Evolutionary conservation across 2,113 vertebrate species (phyloP).

Genomic region (Okapia johnstoni): DNA sequence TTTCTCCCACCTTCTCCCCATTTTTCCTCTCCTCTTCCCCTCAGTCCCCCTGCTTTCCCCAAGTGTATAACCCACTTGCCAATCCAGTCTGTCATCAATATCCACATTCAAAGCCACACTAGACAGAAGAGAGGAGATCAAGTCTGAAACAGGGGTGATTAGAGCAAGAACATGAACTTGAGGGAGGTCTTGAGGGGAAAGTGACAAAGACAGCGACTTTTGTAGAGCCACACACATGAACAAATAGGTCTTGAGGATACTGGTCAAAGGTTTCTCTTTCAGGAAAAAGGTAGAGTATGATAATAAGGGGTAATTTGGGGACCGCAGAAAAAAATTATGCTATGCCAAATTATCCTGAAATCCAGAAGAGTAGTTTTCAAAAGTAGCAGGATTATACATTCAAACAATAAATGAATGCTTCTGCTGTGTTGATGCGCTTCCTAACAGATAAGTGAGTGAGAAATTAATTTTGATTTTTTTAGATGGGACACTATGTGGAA

Average conservation of each 20-base stretch:
- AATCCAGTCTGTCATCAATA: background rate
- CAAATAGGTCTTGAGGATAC: background rate
- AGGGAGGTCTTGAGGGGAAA: background rate
- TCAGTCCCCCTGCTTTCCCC: background rate
- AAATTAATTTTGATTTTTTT: background rate
- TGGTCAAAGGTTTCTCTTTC: background rate
- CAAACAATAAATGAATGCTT: background rate
- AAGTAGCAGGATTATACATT: background rate
- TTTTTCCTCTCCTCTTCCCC: background rate
- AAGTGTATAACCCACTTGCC: background rate
- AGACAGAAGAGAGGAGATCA: background rate
- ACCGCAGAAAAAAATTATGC: background rate
- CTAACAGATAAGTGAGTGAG: background rate
- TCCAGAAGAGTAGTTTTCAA: background rate
- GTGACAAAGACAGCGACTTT: background rate
- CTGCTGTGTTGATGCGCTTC: background rate
- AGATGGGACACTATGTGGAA: background rate
- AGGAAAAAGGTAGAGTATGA: slow-evolving; percentile 10
- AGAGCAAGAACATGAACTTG: slow-evolving; percentile 16
- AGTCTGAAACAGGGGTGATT: slow-evolving; percentile 22
- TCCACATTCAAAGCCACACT: slow-evolving; percentile 66
- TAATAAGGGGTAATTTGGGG: background rate
- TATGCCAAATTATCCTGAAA: background rate
- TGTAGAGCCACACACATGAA: background rate
- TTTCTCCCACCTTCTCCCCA: background rate